Conservation (phyloP, 2,113 vertebrate species). For the Gobiocypris rarus region DNA sequence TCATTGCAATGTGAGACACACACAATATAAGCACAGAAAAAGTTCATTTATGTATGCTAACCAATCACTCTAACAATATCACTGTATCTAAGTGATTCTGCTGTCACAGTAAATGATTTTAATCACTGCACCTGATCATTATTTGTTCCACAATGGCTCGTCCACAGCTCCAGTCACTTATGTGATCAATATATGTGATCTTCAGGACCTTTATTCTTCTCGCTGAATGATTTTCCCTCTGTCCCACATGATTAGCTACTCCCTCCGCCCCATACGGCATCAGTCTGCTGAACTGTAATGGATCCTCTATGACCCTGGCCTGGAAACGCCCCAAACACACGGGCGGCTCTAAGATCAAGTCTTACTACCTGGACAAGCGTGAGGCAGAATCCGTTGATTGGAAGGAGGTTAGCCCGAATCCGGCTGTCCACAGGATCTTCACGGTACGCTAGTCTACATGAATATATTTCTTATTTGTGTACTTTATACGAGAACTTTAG, state of each 20-base stretch:
- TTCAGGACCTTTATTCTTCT: background rate
- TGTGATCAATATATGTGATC: background rate
- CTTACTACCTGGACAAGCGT: constrained; percentile 90
- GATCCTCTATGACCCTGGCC: constrained; percentile 89
- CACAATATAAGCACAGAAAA: background rate
- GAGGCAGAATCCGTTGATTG: constrained; percentile 81
- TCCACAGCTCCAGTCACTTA: background rate
- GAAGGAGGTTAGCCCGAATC: constrained; percentile 86
- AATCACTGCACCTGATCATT: background rate
- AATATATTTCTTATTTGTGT: background rate
- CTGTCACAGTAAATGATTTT: background rate
- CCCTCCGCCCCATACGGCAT: constrained; percentile 90
- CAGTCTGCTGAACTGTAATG: constrained; percentile 87
- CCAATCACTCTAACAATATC: background rate
- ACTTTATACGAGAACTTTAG: background rate
- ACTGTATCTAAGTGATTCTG: background rate
- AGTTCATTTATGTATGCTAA: background rate
- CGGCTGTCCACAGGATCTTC: constrained; percentile 74
- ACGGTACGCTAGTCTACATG: constrained; percentile 75
- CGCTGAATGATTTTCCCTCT: background rate
- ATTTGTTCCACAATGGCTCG: background rate
- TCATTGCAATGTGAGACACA: background rate
- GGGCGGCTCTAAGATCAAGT: constrained; percentile 86
- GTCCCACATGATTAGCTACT: too few species aligned
- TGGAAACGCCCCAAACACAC: constrained; percentile 90